Percentiles rank a stretch among this genome's conserved stretches.
phyloP scores from a whole-genome alignment of 2,113 vertebrate species.

The Tauraco erythrolophus region DNA sequence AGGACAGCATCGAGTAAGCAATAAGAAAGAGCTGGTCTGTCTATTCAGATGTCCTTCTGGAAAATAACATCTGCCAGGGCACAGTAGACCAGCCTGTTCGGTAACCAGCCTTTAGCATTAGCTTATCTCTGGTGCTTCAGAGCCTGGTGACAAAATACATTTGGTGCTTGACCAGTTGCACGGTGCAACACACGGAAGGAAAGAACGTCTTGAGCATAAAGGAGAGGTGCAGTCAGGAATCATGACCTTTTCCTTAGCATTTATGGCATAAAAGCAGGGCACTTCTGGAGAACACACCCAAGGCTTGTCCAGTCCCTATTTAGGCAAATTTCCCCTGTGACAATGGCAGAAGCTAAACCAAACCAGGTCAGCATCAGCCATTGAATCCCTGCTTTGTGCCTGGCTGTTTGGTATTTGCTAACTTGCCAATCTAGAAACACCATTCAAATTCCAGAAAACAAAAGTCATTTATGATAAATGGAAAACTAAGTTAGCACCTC shows the following conservation, averaged over 20 bases:
- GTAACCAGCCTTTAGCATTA: background rate
- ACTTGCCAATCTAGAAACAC: background rate
- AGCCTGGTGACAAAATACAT: background rate
- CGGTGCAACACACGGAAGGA: rapidly evolving
- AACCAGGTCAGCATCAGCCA: background rate
- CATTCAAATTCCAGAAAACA: background rate
- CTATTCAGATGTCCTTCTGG: background rate
- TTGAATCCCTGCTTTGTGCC: background rate
- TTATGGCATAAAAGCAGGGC: background rate
- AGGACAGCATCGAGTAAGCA: conserved; percentile 47
- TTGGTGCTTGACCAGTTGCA: background rate
- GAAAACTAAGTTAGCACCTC: background rate
- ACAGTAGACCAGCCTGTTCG: background rate
- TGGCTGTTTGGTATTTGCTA: background rate
- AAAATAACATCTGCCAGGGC: background rate
- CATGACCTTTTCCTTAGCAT: background rate
- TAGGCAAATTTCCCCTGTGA: background rate
- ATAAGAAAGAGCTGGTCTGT: background rate
- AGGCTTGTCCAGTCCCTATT: background rate
- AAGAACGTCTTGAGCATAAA: background rate
- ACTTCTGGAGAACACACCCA: background rate
- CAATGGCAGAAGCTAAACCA: background rate
- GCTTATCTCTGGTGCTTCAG: background rate
- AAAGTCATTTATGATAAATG: background rate
- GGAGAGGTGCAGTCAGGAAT: background rate